Percentiles rank a stretch among this genome's conserved stretches.
phyloP scores from a whole-genome alignment of 1,140 invertebrate genomes.

The Micrasema longulum region DNA sequence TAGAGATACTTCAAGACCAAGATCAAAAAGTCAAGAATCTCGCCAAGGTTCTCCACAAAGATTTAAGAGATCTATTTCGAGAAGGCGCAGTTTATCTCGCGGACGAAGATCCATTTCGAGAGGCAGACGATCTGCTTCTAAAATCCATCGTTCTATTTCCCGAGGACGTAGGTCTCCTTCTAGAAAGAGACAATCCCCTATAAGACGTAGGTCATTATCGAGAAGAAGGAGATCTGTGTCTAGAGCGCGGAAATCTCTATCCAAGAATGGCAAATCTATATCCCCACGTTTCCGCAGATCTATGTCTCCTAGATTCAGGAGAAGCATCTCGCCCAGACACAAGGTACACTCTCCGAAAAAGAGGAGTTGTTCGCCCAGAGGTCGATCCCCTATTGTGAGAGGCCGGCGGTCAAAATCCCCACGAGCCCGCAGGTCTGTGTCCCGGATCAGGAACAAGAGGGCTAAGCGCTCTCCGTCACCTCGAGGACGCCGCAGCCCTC shows the following conservation, averaged over 20 bases:
- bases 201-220: slow-evolving; percentile 53
- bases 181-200: slow-evolving; percentile 11
- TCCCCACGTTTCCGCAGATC: slow-evolving; percentile 51
- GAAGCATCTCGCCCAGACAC: slow-evolving; percentile 46
- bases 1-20: slow-evolving; percentile 71
- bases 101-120: slow-evolving; percentile 58
- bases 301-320: slow-evolving; percentile 35
- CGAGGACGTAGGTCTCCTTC: slow-evolving; percentile 50
- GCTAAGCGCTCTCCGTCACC: slow-evolving; percentile 53
- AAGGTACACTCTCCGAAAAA: slow-evolving; percentile 46
- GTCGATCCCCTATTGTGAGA: slow-evolving; percentile 42
- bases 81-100: slow-evolving; percentile 57
- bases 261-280: slow-evolving; percentile 50
- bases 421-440: slow-evolving; percentile 57
- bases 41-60: slow-evolving; percentile 33
- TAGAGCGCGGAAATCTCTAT: slow-evolving; percentile 53
- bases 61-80: slow-evolving; percentile 56
- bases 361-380: slow-evolving; percentile 41
- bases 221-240: slow-evolving; percentile 50
- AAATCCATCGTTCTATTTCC: slow-evolving; percentile 55
- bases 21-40: slow-evolving; percentile 50
- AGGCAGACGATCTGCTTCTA: slow-evolving; percentile 50
- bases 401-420: slow-evolving; percentile 52
- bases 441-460: slow-evolving; percentile 61
- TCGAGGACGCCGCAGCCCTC: slow-evolving; percentile 60